Evolutionary conservation across 2,113 vertebrate species (phyloP).

Genomic region (Chlorodrepanis virens): DNA sequence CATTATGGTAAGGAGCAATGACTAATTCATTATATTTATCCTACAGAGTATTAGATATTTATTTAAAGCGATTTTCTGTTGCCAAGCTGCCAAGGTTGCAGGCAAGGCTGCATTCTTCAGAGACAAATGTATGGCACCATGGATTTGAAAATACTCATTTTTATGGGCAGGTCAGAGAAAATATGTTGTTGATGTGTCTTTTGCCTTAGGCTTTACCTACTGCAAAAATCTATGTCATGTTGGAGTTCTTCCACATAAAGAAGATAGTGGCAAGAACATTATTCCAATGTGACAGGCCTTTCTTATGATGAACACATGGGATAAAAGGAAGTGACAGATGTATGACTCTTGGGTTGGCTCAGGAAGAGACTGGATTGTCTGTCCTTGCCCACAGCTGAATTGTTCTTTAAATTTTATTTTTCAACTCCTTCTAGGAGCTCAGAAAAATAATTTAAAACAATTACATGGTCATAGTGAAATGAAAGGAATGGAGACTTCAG

Average conservation of each 20-base stretch:
- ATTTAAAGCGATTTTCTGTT: slow-evolving; percentile 24
- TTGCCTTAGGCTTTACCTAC: neutral
- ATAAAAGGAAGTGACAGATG: neutral
- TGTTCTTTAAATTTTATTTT: neutral
- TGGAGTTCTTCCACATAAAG: neutral
- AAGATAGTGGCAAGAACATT: neutral
- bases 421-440: neutral
- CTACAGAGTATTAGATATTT: neutral
- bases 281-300: neutral
- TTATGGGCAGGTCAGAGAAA: neutral
- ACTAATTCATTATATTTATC: slow-evolving; percentile 26
- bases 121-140: neutral
- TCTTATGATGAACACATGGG: neutral
- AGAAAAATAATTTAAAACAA: neutral
- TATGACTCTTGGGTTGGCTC: neutral
- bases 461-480: neutral
- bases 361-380: neutral
- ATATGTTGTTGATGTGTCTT: neutral
- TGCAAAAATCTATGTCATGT: neutral
- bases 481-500: neutral
- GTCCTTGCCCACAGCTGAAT: neutral
- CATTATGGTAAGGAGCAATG: neutral
- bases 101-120: neutral
- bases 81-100: neutral
- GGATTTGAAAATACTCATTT: neutral